Evolutionary conservation across 2,113 vertebrate species (phyloP).

Genomic region (Aptenodytes forsteri): DNA sequence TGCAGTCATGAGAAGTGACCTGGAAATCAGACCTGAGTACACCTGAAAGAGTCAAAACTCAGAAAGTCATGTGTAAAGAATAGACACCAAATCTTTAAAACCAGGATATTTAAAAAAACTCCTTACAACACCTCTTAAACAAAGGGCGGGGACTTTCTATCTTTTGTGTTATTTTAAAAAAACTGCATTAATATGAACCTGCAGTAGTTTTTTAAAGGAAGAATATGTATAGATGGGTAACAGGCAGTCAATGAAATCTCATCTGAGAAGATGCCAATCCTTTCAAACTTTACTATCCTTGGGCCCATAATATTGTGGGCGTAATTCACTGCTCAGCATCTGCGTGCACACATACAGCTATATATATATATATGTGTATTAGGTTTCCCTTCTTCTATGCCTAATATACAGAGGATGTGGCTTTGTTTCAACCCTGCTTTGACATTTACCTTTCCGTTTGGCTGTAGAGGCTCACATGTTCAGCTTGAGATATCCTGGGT

Average conservation of each 20-base stretch:
- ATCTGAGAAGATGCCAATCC: not conserved
- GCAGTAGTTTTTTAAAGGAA: not conserved
- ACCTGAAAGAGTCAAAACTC: not conserved
- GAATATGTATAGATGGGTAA: not conserved
- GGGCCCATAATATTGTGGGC: not conserved
- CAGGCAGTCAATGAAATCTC: not conserved
- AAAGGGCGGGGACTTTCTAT: rapidly evolving
- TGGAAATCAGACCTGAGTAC: not conserved
- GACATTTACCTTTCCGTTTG: not conserved
- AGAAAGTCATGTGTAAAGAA: not conserved
- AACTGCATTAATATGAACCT: not conserved
- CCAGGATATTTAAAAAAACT: not conserved
- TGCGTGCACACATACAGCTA: not conserved
- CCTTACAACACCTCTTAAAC: not conserved
- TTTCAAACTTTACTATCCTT: not conserved
- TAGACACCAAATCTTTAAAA: not conserved
- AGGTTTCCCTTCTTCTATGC: not conserved
- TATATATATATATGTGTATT: not conserved
- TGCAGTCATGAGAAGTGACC: not conserved
- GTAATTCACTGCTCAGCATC: not conserved
- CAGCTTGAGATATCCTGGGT: not conserved
- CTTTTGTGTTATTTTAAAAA: not conserved
- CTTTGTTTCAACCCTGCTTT: not conserved
- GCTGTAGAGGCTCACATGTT: not conserved
- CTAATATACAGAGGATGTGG: not conserved